phyloP scores from a whole-genome alignment of 2,888 invertebrate genomes.

The Hyalella azteca region DNA sequence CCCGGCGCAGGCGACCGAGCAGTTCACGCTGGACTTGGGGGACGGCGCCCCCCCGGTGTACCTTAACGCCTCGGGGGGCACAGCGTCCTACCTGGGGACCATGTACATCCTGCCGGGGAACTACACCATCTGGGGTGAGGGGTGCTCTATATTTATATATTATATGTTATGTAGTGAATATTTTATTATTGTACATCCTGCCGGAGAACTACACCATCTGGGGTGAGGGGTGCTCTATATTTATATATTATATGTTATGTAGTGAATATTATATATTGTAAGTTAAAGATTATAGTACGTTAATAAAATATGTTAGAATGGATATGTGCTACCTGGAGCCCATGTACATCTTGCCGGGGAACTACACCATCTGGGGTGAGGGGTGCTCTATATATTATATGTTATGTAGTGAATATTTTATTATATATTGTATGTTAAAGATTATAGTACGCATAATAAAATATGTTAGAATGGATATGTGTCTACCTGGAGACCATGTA shows the following conservation, averaged over 20 bases:
- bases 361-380: constrained; percentile 1
- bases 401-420: background rate
- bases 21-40: background rate
- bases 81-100: background rate
- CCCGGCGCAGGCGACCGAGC: background rate
- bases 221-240: no score
- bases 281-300: no score
- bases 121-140: background rate
- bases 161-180: background rate
- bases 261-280: no score
- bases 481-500: background rate
- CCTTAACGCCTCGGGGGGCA: background rate
- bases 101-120: constrained; percentile 4
- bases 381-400: background rate
- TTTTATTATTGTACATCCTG: no score
- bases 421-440: no score
- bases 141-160: no score
- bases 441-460: no score
- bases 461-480: no score
- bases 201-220: background rate
- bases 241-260: no score
- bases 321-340: background rate
- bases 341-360: background rate
- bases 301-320: no score
- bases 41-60: background rate